Evolutionary conservation across 2,888 invertebrate species (phyloP).

Genomic region (Acanthosepion lycidas): DNA sequence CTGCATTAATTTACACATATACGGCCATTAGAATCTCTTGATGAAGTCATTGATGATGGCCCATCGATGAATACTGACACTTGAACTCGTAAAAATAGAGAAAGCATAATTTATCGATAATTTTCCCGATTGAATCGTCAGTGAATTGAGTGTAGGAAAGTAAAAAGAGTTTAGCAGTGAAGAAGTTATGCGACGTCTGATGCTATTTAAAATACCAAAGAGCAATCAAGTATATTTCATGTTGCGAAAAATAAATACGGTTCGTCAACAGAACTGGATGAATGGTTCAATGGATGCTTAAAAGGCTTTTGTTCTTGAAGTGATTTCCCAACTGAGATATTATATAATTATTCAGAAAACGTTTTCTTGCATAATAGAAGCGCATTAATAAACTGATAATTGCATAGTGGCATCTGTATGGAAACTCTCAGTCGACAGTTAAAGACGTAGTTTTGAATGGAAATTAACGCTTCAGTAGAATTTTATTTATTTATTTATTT

Average conservation of each 20-base stretch:
- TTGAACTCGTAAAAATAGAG: neutral
- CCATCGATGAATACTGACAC: neutral
- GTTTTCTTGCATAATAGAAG: neutral
- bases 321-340: neutral
- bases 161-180: too few species aligned
- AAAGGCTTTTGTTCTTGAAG: neutral
- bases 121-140: neutral
- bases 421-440: neutral
- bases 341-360: neutral
- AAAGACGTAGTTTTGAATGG: neutral
- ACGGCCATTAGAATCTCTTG: too few species aligned
- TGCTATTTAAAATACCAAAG: neutral
- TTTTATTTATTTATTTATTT: too few species aligned
- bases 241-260: neutral
- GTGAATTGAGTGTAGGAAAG: neutral
- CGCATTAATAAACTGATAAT: neutral
- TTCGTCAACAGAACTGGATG: neutral
- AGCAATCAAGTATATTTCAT: neutral
- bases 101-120: neutral
- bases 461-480: too few species aligned
- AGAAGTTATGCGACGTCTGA: neutral
- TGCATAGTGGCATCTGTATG: neutral
- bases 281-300: neutral
- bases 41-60: too few species aligned
- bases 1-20: too few species aligned